Evolutionary conservation across 2,888 invertebrate species (phyloP).

Genomic region (Dolichomitus sp.): DNA sequence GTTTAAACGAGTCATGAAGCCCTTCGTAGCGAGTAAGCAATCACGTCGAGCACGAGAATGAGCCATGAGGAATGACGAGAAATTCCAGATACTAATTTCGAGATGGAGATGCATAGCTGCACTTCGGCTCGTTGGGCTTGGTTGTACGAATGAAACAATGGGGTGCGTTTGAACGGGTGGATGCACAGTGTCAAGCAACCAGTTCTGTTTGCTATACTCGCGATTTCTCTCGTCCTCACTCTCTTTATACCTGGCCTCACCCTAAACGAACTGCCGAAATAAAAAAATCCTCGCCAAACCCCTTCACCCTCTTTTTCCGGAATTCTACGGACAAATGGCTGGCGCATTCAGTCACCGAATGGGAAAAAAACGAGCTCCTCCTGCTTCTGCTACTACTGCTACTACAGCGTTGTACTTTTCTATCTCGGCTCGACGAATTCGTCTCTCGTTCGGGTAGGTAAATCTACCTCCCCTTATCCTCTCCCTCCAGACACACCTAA

Average conservation of each 20-base stretch:
- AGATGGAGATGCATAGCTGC: constrained; percentile 49
- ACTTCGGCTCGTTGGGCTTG: constrained; percentile 46
- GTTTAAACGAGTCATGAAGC: not conserved
- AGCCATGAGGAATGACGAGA: constrained; percentile 39
- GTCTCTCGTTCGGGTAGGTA: constrained; percentile 45
- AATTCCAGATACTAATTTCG: constrained; percentile 55
- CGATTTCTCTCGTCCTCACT: constrained; percentile 26
- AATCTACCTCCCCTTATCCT: constrained; percentile 33
- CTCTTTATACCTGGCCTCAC: not conserved
- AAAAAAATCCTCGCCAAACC: constrained; percentile 23
- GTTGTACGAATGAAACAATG: constrained; percentile 56
- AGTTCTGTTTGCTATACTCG: constrained; percentile 39
- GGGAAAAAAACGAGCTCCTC: constrained; percentile 26
- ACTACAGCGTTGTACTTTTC: constrained; percentile 36
- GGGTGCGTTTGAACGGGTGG: constrained; percentile 59
- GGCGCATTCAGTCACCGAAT: constrained; percentile 55
- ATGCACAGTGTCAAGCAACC: constrained; percentile 64
- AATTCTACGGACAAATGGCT: constrained; percentile 55
- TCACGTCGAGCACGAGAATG: constrained; percentile 14
- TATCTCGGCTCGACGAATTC: constrained; percentile 58
- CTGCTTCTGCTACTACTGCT: not conserved
- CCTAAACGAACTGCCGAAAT: not conserved
- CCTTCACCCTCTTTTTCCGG: constrained; percentile 47
- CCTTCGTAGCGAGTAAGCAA: not conserved
- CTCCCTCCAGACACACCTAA: constrained; percentile 28